Evolutionary conservation across 2,797 vertebrate species (phyloP).

Genomic region (Limnodromus scolopaceus): DNA sequence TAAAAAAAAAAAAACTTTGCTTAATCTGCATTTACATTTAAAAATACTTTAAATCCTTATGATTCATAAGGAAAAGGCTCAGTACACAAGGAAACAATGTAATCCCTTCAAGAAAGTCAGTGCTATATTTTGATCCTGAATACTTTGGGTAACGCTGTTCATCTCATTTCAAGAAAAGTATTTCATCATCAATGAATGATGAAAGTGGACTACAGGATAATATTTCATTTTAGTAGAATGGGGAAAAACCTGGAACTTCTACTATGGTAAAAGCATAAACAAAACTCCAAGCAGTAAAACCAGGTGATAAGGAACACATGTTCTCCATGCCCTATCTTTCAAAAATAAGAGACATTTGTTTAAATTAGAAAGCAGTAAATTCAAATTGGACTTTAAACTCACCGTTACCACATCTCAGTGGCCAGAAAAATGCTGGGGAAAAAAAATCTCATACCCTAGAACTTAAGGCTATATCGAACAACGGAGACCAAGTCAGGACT

Average conservation of each 20-base stretch:
- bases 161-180: not conserved
- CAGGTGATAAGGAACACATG: not conserved
- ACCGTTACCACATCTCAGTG: fast-evolving
- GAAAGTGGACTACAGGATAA: not conserved
- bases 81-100: not conserved
- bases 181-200: not conserved
- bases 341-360: not conserved
- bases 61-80: not conserved
- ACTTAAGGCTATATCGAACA: not conserved
- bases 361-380: not conserved
- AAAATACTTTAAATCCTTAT: not conserved
- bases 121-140: not conserved
- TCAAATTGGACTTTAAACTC: not conserved
- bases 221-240: not conserved
- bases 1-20: not conserved
- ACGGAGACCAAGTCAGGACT: not conserved
- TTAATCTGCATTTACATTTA: not conserved
- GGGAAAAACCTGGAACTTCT: not conserved
- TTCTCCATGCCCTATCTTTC: not conserved
- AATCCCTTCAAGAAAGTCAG: not conserved
- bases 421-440: not conserved
- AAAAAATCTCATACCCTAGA: not conserved
- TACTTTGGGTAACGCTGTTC: not conserved
- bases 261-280: not conserved
- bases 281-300: not conserved